phyloP scores from a whole-genome alignment of 1,140 invertebrate species.

The Trichonephila clavipes region DNA sequence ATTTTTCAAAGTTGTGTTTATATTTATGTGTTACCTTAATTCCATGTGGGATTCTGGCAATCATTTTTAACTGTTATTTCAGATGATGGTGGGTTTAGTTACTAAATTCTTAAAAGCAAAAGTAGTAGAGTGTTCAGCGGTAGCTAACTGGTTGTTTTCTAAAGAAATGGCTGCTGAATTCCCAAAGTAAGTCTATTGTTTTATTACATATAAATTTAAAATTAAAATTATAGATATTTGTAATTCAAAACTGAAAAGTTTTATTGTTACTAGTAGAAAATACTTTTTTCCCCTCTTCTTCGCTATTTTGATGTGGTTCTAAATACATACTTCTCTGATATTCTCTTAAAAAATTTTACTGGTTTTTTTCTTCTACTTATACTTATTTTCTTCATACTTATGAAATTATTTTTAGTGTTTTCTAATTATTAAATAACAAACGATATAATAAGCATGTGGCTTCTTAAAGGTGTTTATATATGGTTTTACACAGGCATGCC shows the following conservation, averaged over 20 bases:
- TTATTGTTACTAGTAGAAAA: too few relatives aligned
- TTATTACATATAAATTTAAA: background rate
- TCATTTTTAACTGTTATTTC: background rate
- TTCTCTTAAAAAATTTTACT: too few relatives aligned
- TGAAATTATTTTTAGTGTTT: too few relatives aligned
- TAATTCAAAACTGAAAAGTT: background rate
- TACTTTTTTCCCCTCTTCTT: background rate
- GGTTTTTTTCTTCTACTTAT: too few relatives aligned
- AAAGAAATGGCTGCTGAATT: constrained; percentile 97
- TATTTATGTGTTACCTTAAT: background rate
- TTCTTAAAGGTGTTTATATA: too few relatives aligned
- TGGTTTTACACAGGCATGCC: too few relatives aligned
- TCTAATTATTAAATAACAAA: too few relatives aligned
- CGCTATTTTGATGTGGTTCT: too few relatives aligned
- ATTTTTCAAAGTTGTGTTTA: background rate
- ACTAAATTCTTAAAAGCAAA: constrained; percentile 99
- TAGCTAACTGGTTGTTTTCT: constrained; percentile 99
- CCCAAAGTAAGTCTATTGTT: constrained; percentile 86
- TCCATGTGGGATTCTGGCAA: background rate
- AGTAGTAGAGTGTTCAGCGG: constrained; percentile 96
- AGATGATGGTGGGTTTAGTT: constrained; percentile 97
- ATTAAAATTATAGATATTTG: background rate
- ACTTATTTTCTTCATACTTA: too few relatives aligned
- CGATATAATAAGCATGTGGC: too few relatives aligned
- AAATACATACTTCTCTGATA: too few relatives aligned